These are phyloP conservation scores for Tetropium fuscum DNA, from an alignment of 2,888 invertebrate genomes.

Conservation along the genomic window DNA sequence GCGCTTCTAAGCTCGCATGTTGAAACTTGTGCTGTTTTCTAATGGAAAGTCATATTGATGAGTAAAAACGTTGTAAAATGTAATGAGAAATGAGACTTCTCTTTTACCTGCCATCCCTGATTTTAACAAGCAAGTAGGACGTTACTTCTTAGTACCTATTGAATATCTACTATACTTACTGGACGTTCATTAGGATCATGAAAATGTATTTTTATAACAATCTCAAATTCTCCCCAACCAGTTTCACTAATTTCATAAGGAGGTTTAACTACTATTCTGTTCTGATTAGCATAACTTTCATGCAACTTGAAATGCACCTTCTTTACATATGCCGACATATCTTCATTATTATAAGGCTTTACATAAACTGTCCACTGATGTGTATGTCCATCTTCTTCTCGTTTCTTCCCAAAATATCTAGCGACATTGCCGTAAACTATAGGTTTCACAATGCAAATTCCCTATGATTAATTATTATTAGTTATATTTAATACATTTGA, in stretches of 20 bases:
- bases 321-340: constrained; percentile 94
- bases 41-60: too few relatives aligned
- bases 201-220: constrained; percentile 97
- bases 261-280: constrained; percentile 92
- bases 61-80: too few relatives aligned
- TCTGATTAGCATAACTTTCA: constrained; percentile 96
- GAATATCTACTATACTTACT: too few relatives aligned
- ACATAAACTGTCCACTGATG: constrained; percentile 99
- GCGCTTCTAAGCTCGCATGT: too few relatives aligned
- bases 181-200: constrained; percentile 96
- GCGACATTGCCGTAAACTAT: constrained; percentile 97
- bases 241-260: constrained; percentile 98
- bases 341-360: constrained; percentile 92
- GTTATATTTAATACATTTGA: too few relatives aligned
- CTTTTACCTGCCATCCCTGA: too few relatives aligned
- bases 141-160: too few relatives aligned
- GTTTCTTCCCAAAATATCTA: constrained; percentile 94
- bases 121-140: too few relatives aligned
- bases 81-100: too few relatives aligned
- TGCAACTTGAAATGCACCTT: constrained; percentile 98
- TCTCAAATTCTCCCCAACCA: constrained; percentile 99
- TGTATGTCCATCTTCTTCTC: constrained; percentile 98
- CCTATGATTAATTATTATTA: constrained; percentile 74
- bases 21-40: too few relatives aligned
- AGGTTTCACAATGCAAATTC: constrained; percentile 90